Evolutionary conservation across 1,140 invertebrate species (phyloP).

Genomic region (Orchestia grillus): DNA sequence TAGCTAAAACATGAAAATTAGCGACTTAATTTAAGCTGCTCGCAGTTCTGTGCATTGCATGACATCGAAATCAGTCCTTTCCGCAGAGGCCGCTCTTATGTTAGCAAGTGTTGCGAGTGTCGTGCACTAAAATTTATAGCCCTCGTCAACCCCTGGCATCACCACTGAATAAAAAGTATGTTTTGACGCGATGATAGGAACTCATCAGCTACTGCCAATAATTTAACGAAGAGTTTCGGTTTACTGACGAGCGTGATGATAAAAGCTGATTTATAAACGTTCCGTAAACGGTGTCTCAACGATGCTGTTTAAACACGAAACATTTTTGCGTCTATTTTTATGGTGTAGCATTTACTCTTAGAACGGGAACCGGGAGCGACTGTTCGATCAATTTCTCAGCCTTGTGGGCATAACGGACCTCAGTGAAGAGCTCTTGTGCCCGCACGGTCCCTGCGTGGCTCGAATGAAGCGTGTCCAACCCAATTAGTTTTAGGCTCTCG

Average conservation of each 20-base stretch:
- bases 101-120: background rate
- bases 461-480: conserved; percentile 25
- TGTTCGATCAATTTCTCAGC: conserved; percentile 7
- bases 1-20: background rate
- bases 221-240: background rate
- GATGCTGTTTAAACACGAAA: background rate
- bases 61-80: background rate
- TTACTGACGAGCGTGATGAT: background rate
- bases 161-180: background rate
- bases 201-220: background rate
- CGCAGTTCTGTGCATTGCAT: background rate
- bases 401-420: conserved; percentile 23
- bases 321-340: background rate
- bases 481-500: conserved; percentile 14
- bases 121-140: background rate
- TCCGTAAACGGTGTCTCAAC: background rate
- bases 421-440: background rate
- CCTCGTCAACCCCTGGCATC: background rate
- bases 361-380: background rate
- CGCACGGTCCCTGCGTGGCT: background rate
- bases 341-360: background rate
- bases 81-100: background rate
- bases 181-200: background rate
- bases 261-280: background rate
- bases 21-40: background rate